Evolutionary conservation across 2,113 vertebrate genomes (phyloP), one percentile per base, ranked within the genome.

Genomic region (Loxodonta africana): DNA sequence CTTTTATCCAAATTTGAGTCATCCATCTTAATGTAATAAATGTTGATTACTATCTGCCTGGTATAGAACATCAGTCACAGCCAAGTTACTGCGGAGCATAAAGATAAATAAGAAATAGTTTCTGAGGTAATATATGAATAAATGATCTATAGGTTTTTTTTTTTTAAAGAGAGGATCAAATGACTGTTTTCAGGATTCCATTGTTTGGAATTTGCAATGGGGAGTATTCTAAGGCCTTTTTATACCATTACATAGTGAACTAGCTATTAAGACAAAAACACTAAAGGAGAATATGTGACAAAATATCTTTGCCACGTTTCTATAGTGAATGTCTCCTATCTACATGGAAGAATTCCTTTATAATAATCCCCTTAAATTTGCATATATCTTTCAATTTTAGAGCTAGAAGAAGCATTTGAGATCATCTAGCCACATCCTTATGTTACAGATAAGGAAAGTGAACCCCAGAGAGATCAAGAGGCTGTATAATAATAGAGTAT

Each of bases 1-100:
- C 15, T 80, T 77, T 83, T 92, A 26, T 91, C 88, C 18, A 95
- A 83, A 69, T 78, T 46, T 90, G 37, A 63, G 25, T 90, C 63
- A 95, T 51, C 57, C 10, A 96, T 53, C 8, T 78, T 46, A 97
- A 1, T 82, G 41, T 30, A 95, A 73, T 23, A 81, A 71, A 67
- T 44, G n/a, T 91, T 86, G 73, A 69, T 93, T 92, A 37, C 25
- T 71, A 26, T 83, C 48, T 88, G 17, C 18, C 76, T 86, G 11
- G 6, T 88, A 1, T 53, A 74, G 28, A 88, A 90, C 0, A 46
- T 77, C 53, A 92, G 41, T 77, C 53, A 92, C 1, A 57, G 11
- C 1, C 84, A 82, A 88, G 2, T 87, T 94, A 25, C 25, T 80
- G 0, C 26, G 15, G 9, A 33, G 14, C 8, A 77, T 94, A 89